A percentile compares a stretch with the other conserved stretches of the same genome.
Conservation (phyloP, 2,113 vertebrate genomes). For the Turdus rufiventris region DNA sequence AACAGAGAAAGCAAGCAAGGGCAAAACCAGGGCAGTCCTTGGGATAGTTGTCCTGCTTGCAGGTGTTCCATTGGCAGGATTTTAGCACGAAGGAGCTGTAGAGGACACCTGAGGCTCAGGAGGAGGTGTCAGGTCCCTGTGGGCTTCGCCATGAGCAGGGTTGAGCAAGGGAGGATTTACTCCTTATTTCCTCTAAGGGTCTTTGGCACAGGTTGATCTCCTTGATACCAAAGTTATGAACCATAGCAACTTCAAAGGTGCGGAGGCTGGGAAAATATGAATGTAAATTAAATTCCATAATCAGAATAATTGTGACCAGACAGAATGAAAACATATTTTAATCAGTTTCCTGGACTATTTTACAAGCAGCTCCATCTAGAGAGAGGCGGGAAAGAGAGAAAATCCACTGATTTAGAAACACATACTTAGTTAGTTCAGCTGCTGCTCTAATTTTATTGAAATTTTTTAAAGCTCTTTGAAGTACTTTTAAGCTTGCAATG, state of each 20-base stretch:
- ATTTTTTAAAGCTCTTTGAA: neutral
- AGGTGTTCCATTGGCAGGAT: rapidly evolving
- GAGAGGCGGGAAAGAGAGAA: neutral
- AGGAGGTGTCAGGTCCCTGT: neutral
- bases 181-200: neutral
- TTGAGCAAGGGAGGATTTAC: neutral
- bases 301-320: neutral
- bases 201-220: neutral
- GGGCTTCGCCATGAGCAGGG: neutral
- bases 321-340: neutral
- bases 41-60: neutral
- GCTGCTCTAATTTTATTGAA: neutral
- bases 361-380: neutral
- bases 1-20: neutral
- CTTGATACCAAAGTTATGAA: neutral
- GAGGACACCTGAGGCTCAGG: neutral
- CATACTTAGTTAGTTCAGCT: neutral
- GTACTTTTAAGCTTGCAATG: neutral
- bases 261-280: neutral
- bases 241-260: neutral
- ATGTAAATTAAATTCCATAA: neutral
- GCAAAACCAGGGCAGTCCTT: neutral
- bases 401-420: neutral
- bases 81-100: neutral
- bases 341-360: neutral